phyloP scores from a whole-genome alignment of 1,140 invertebrate species.

The Microplitis mediator region DNA sequence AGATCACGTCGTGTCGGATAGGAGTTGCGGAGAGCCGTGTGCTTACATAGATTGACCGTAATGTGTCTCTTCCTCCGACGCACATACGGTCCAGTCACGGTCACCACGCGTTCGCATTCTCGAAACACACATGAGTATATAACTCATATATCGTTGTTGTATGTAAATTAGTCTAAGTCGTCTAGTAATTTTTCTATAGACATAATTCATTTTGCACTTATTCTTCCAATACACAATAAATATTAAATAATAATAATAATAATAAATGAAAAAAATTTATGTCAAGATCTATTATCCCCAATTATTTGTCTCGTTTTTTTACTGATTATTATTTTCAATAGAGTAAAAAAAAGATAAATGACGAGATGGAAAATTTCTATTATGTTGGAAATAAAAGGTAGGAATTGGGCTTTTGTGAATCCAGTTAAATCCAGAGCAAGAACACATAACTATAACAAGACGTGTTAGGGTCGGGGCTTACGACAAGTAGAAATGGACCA shows the following conservation, averaged over 20 bases:
- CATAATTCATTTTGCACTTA: background rate
- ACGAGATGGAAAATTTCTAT: background rate
- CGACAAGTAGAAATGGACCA: slow-evolving; percentile 14
- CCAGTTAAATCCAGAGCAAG: slow-evolving; percentile 9
- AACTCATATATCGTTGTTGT: background rate
- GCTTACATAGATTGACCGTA: slow-evolving; percentile 54
- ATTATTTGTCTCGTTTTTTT: too few relatives aligned
- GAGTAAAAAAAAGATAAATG: background rate
- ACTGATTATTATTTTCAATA: background rate
- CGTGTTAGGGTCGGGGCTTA: background rate
- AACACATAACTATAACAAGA: background rate
- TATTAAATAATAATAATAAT: background rate
- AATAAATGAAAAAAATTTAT: too few relatives aligned
- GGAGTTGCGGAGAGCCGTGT: slow-evolving; percentile 36
- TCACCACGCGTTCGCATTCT: slow-evolving; percentile 41
- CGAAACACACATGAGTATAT: slow-evolving; percentile 18
- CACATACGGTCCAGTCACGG: slow-evolving; percentile 58
- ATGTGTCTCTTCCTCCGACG: slow-evolving; percentile 59
- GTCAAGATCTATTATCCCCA: too few relatives aligned
- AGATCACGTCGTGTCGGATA: slow-evolving; percentile 31
- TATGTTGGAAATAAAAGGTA: background rate
- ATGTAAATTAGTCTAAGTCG: slow-evolving; percentile 4
- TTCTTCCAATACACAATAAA: background rate
- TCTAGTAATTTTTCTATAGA: slow-evolving; percentile 3
- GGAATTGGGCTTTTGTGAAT: slow-evolving; percentile 3